Evolutionary conservation across 2,797 vertebrate genomes (phyloP), one percentile per base, ranked within the genome.

Genomic region (Trachops cirrhosus): DNA sequence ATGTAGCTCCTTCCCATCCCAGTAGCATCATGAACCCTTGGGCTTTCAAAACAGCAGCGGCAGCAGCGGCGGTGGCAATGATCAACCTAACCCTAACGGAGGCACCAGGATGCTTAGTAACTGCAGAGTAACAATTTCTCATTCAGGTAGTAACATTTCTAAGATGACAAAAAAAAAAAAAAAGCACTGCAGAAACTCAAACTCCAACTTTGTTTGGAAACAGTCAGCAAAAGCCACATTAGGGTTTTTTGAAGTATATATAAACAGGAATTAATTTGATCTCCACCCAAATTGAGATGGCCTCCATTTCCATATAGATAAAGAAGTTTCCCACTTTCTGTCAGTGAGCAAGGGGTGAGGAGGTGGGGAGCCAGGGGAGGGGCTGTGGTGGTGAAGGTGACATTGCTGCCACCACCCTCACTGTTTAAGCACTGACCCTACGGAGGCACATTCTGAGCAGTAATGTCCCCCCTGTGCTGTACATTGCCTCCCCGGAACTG

Each of bases 191-290:
- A 73, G 80, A 73, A 84, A 87, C 12, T 59, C 50, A 83, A 74
- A 32, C 29, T 74, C 39, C 46, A 71, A n/a, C 50, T 41, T 48
- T n/a, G 46, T 75, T 48, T 86, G 59, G 57, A 86, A 86, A 54
- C 9, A 82, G n/a, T 44, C 12, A 54, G 50, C 59, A 91, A 44
- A 0, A 73, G 21, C n/a, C 8, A 50, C 14, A 15, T 12, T 73
- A 18, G 32, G 1, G 15, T 64, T 48, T 67, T 93, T 83, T 39
- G 22, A 85, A 79, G 14, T 26, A 26, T 54, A 59, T 5, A 57
- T 7, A 50, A 57, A 80, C 21, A 87, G 87, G 39, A 59, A 75
- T 62, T 86, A 64, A 93, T 70, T 12, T 93, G 74, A 84, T n/a
- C 67, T 48, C 78, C 52, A 89, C 9, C n/a, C 29, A 50, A 70